Base-by-base conservation (phyloP, 2,888 invertebrate genomes). In the Electrophaes corylata region DNA sequence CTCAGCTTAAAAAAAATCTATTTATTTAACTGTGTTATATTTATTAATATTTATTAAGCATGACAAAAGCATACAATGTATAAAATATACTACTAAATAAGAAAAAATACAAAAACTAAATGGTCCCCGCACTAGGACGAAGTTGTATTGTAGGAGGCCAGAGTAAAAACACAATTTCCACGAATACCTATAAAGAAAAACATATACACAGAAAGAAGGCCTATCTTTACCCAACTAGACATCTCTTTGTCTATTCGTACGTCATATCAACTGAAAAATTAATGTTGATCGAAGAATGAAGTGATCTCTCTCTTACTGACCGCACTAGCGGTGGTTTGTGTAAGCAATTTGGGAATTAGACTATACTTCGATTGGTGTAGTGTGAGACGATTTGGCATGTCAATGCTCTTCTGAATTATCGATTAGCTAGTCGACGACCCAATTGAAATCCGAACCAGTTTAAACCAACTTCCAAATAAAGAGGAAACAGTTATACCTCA, bases 271-370 rank as follows among this genome's bases (percentile, higher is more conserved):
- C n/a, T n/a, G 12, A 47, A 20, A 12, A 8, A 11, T 14, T 12
- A 8, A 16, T 26, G 4, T 8, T 8, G 0, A 6, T 10, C 19
- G n/a, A 35, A 6, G 41, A 10, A 6, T 23, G 26, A 14, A 43
- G 57, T 57, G 57, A 16, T 6, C 46, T 37, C 26, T 33, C 51
- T 57, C 6, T 19, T 0, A 0, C 31, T 2, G 6, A 14, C 49
- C 35, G 20, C 37, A 26, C 26, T 14, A 11, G 20, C 47, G 54
- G 70, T 66, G 68, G 40, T 66, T 65, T 69, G 61, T 64, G 59
- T 60, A 37, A 44, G 39, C 39, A 43, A 59, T 35, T 57, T 60
- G 47, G 48, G 53, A 59, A 48, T 49, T 45, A 55, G 48, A 23
- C 43, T 35, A 39, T 53, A 46, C 35, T 53, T 45, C 49, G 44